Percentiles rank a stretch among this genome's conserved stretches.
phyloP scores from a whole-genome alignment of 2,797 vertebrate genomes.

The Lepilemur ruficaudatus region DNA sequence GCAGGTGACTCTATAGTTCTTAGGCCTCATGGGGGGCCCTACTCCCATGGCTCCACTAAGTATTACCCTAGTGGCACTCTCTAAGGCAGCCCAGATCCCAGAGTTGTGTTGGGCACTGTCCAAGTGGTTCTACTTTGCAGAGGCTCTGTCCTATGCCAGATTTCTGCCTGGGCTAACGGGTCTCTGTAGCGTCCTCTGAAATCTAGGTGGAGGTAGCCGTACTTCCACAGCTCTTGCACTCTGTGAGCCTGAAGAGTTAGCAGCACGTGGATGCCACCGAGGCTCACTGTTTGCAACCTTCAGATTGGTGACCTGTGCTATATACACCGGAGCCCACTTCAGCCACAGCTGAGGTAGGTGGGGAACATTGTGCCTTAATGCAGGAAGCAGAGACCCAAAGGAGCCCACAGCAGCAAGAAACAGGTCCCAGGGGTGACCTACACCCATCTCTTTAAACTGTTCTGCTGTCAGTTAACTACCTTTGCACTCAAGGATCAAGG shows the following conservation, averaged over 20 bases:
- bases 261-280: not conserved
- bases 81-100: too few relatives aligned
- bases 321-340: not conserved
- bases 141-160: not conserved
- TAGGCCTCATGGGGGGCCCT: not conserved
- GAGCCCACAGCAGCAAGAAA: not conserved
- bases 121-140: not conserved
- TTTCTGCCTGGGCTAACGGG: not conserved
- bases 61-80: not conserved
- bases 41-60: not conserved
- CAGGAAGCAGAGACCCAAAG: not conserved
- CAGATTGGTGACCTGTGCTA: not conserved
- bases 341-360: not conserved
- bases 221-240: not conserved
- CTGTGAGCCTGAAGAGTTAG: not conserved
- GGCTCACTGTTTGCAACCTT: not conserved
- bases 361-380: not conserved
- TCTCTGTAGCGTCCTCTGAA: not conserved
- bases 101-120: not conserved
- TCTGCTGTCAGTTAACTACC: not conserved
- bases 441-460: not conserved
- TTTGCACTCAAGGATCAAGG: not conserved
- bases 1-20: not conserved
- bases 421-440: too few relatives aligned
- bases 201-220: not conserved